phyloP scores from a whole-genome alignment of 2,888 invertebrate species.

The Clanis bilineata region DNA sequence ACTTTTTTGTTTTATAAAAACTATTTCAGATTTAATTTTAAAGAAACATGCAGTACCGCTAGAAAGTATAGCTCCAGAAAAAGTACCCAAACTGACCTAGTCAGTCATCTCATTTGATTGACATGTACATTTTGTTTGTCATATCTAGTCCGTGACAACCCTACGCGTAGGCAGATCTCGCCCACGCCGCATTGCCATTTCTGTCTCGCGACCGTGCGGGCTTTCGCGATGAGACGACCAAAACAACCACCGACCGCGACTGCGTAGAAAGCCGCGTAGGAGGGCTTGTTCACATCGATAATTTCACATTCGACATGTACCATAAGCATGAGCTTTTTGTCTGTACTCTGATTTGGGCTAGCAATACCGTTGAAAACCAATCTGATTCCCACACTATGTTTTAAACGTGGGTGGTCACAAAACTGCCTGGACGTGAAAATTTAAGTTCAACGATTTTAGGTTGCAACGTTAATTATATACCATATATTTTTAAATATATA shows the following conservation, averaged over 20 bases:
- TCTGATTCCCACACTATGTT: background rate
- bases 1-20: too few relatives aligned
- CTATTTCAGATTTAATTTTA: too few relatives aligned
- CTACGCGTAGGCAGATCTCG: slow-evolving; percentile 40
- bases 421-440: too few relatives aligned
- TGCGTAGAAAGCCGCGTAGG: slow-evolving; percentile 64
- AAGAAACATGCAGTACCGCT: too few relatives aligned
- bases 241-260: slow-evolving; percentile 31
- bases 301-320: slow-evolving; percentile 26
- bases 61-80: background rate
- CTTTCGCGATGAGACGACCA: slow-evolving; percentile 49
- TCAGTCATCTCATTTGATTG: background rate
- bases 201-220: slow-evolving; percentile 47
- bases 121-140: slow-evolving; percentile 26
- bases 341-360: background rate
- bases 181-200: slow-evolving; percentile 51
- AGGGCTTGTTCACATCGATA: slow-evolving; percentile 39
- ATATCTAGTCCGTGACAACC: slow-evolving; percentile 8
- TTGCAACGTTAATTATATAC: too few relatives aligned
- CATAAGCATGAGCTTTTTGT: background rate
- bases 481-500: too few relatives aligned
- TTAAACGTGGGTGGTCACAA: background rate
- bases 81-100: background rate
- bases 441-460: too few relatives aligned
- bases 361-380: background rate